Evolutionary conservation across 2,888 invertebrate species (phyloP), one percentile per base, ranked within the genome.

Genomic region (Stratiomys singularior): DNA sequence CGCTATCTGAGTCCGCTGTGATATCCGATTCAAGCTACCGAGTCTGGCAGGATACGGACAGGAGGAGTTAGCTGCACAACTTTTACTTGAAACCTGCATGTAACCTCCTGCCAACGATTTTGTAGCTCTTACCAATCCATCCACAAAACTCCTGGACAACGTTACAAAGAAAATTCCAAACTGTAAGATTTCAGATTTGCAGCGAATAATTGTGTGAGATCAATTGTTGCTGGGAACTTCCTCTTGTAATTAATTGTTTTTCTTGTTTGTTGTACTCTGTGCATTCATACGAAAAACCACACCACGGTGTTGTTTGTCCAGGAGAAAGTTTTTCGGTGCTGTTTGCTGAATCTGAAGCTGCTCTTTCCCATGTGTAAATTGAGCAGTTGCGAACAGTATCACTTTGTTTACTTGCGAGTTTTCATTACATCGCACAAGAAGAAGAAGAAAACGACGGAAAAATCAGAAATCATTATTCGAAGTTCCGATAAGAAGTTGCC

Each of bases 321-420:
- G 52, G 60, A n/a, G 60, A 60, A 60, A 60, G 60, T 60, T 60
- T 60, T 60, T 25, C 60, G 60, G 0, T 9, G 37, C 37, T 37
- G 37, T 37, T 37, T 5, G 9, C 37, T 4, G 52, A 18, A 52
- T 52, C 52, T 52, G 15, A 18, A 15, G 52, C 23, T 11, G 23
- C 60, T 21, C 23, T 25, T 60, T 9, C 25, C 13, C 23, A 60
- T 60, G 60, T 60, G 60, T 60, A 60, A 60, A 60, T 60, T 60
- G 60, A 60, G 25, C 13, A 60, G 21, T 7, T 60, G 60, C 15
- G 60, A 21, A 18, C 25, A 60, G 21, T 60, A 60, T 60, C 60
- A 60, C 23, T 60, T 25, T 60, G 60, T 60, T 25, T 60, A 60
- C 60, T 60, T 25, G 21, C 15, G 23, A 0, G 23, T 60, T 60